Base-by-base conservation (phyloP, 2,888 invertebrate genomes). In the Archaeoteleia sp. region DNA sequence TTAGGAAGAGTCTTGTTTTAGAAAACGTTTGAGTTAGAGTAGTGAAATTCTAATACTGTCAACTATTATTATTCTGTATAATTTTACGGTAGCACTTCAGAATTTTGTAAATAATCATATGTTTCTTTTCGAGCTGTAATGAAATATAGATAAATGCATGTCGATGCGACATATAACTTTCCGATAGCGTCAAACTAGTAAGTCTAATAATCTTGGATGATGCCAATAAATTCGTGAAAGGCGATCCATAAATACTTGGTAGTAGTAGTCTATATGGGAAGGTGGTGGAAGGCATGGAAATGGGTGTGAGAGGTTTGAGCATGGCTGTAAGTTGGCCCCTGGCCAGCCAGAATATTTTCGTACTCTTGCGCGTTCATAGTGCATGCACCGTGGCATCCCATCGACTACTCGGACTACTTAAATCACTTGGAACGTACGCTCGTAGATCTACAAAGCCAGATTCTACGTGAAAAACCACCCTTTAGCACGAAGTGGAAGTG, bases 331-430 rank as follows among this genome's bases (percentile, higher is more conserved):
- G 72, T 79, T 81, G 81, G 81, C 79, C 69, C 54, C 40, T 55
- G 70, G 78, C 81, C 81, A 81, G 73, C 54, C 60, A 65, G 72
- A 74, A 79, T 79, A 81, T 81, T 80, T 78, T 76, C 75, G 73
- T 76, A 67, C 62, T 62, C 54, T 43, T 46, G 35, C 40, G 32
- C 63, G 55, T 70, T 73, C 74, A 76, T 76, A 77, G 71, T 53
- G 73, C 72, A 75, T 75, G 73, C 76, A 73, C 35, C 68, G 58
- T 55, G 60, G 66, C 67, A 58, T 55, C 65, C 72, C 73, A 72
- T 76, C 73, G 71, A 69, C 73, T 32, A 45, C 62, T 71, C 70
- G 61, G 66, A 72, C 78, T 77, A 70, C 77, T 81, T 81, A 80
- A 80, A 81, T 81, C 79, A 79, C 78, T 74, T 70, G 74, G 62